Conservation (phyloP, 2,113 vertebrate genomes). For the Clarias magur region DNA sequence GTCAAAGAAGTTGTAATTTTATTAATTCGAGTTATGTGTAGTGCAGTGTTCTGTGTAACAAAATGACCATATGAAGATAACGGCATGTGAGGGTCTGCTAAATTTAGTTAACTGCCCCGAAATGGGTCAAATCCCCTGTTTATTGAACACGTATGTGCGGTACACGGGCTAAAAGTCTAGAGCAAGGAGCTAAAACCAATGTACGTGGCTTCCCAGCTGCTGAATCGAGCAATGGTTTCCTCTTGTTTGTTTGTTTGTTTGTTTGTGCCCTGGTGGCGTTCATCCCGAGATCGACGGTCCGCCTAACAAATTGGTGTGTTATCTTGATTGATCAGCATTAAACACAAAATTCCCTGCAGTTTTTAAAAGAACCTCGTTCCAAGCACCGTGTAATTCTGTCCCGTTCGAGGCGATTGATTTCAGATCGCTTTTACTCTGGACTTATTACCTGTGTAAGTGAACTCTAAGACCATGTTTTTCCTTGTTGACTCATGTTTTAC, state of each 20-base stretch:
- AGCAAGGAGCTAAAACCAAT: background rate
- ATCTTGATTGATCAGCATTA: constrained; percentile 45
- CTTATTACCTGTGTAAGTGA: constrained; percentile 34
- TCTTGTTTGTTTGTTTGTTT: background rate
- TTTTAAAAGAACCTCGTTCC: constrained; percentile 44
- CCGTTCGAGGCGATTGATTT: constrained; percentile 50
- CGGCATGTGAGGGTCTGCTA: too few relatives aligned
- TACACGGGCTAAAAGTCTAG: background rate
- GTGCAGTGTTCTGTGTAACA: background rate
- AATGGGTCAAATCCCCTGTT: background rate
- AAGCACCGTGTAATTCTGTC: constrained; percentile 42
- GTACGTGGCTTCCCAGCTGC: background rate
- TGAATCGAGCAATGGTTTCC: background rate
- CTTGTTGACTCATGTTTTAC: constrained; percentile 25
- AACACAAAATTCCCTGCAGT: constrained; percentile 38
- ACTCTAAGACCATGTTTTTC: background rate
- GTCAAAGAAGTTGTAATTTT: too few relatives aligned
- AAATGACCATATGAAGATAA: background rate
- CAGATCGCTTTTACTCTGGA: constrained; percentile 26
- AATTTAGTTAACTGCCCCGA: background rate
- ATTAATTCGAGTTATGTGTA: background rate
- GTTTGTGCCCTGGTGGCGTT: constrained; percentile 2
- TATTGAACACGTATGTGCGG: background rate
- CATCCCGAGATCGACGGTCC: constrained; percentile 28
- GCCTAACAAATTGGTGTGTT: constrained; percentile 49